These are phyloP conservation scores for Apostichopus californicus DNA, from an alignment of 35 echinoderm and acorn worm species.

Conservation along the genomic window DNA sequence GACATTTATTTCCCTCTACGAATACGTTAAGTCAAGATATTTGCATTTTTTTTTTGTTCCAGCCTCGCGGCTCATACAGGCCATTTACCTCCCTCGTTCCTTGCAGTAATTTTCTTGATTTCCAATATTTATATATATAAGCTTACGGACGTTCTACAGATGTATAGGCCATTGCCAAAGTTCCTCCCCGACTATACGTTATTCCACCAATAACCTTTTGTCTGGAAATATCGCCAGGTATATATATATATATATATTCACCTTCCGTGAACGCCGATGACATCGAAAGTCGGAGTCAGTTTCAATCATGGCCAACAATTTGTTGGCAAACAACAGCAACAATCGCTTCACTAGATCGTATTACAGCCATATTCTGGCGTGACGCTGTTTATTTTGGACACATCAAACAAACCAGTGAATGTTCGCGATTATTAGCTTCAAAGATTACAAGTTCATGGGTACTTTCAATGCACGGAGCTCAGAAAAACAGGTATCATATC, in stretches of 20 bases:
- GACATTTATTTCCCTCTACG: no score
- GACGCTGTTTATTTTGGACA: slow-evolving; percentile 28
- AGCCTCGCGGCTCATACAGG: no score
- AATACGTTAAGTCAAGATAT: no score
- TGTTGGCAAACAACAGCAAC: slow-evolving; percentile 35
- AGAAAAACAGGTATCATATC: no score
- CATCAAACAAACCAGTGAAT: slow-evolving; percentile 51
- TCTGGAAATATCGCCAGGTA: not conserved
- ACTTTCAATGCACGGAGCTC: not conserved
- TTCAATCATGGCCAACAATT: slow-evolving; percentile 48
- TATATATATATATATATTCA: not conserved
- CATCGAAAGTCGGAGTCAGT: slow-evolving; percentile 25
- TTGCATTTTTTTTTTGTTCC: no score
- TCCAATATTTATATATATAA: not conserved
- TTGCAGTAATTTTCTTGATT: no score
- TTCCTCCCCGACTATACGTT: not conserved
- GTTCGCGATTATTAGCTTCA: slow-evolving; percentile 29
- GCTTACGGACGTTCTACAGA: not conserved
- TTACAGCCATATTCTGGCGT: slow-evolving; percentile 24
- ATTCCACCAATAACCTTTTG: not conserved
- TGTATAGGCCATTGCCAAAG: no score
- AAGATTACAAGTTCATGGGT: slow-evolving; percentile 34
- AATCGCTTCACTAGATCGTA: slow-evolving; percentile 26
- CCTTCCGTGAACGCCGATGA: not conserved
- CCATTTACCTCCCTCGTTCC: no score